Conservation (phyloP, 2,113 vertebrate genomes). For the Phyllopteryx taeniolatus region DNA sequence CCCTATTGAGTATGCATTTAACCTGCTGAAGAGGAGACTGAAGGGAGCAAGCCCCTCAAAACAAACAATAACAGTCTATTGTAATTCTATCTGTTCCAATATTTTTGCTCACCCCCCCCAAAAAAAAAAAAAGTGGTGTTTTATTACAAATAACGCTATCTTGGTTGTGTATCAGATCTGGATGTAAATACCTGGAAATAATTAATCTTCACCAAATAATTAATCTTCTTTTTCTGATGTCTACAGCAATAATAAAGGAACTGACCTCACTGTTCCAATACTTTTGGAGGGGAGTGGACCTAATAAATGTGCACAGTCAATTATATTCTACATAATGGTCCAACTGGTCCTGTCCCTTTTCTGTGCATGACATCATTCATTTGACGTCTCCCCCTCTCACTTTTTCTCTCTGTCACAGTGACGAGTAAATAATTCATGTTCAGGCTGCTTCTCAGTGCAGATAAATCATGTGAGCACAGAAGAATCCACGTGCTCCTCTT, state of each 20-base stretch:
- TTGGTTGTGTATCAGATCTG: too few species aligned
- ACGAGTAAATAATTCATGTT: constrained; percentile 72
- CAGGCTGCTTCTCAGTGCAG: constrained; percentile 55
- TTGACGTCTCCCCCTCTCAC: constrained; percentile 9
- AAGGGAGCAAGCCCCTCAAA: too few species aligned
- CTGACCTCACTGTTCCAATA: not conserved
- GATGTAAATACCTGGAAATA: not conserved
- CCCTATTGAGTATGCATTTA: too few species aligned
- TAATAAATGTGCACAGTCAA: not conserved
- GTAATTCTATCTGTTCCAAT: too few species aligned
- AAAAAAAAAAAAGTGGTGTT: too few species aligned
- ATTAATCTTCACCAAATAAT: not conserved
- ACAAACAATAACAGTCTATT: too few species aligned
- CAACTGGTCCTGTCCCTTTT: not conserved
- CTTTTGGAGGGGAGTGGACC: not conserved
- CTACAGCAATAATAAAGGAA: not conserved
- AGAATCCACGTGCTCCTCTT: constrained; percentile 49
- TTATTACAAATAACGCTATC: too few species aligned
- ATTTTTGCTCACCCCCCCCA: too few species aligned
- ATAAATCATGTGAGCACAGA: constrained; percentile 65
- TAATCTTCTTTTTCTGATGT: too few species aligned
- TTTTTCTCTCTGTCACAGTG: constrained; percentile 51
- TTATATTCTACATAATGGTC: not conserved
- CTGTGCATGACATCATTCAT: not conserved
- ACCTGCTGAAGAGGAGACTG: too few species aligned